Evolutionary conservation across 2,888 invertebrate species (phyloP).

Genomic region (Heliconius erato): DNA sequence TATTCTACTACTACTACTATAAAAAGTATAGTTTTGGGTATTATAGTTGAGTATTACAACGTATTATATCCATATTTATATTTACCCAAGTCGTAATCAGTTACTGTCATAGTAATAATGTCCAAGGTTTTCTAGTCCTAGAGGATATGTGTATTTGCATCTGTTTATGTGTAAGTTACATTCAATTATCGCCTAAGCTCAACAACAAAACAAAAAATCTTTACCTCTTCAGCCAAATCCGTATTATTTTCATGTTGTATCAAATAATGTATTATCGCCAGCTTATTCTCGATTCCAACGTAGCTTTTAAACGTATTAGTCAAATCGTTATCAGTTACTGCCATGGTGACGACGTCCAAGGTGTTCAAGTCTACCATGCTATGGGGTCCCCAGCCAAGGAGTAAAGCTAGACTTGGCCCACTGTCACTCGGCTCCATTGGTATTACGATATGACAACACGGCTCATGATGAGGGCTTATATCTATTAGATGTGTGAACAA

Average conservation of each 20-base stretch:
- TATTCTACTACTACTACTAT: too few relatives aligned
- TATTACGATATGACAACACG: conserved; percentile 91
- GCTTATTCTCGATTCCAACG: conserved; percentile 88
- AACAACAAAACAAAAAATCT: conserved; percentile 24
- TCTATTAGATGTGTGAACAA: conserved; percentile 94
- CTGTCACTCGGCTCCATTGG: conserved; percentile 86
- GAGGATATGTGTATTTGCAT: too few relatives aligned
- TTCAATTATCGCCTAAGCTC: too few relatives aligned
- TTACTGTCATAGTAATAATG: too few relatives aligned
- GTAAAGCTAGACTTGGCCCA: conserved; percentile 89
- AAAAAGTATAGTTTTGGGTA: too few relatives aligned
- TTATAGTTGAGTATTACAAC: too few relatives aligned
- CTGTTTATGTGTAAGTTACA: too few relatives aligned
- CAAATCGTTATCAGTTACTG: conserved; percentile 88
- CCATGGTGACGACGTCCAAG: conserved; percentile 89
- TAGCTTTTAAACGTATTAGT: conserved; percentile 89
- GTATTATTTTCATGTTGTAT: conserved; percentile 91
- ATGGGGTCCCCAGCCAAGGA: conserved; percentile 84
- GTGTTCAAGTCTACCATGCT: conserved; percentile 89
- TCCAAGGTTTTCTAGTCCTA: too few relatives aligned
- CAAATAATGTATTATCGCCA: conserved; percentile 93
- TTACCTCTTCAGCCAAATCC: conserved; percentile 90
- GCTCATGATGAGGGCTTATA: conserved; percentile 93
- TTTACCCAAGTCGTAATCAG: too few relatives aligned
- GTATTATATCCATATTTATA: too few relatives aligned